A percentile compares a stretch with the other conserved stretches of the same genome.
These are phyloP conservation scores for Oscheius onirici DNA, from an alignment of 2,888 invertebrate genomes.

Conservation along the genomic window DNA sequence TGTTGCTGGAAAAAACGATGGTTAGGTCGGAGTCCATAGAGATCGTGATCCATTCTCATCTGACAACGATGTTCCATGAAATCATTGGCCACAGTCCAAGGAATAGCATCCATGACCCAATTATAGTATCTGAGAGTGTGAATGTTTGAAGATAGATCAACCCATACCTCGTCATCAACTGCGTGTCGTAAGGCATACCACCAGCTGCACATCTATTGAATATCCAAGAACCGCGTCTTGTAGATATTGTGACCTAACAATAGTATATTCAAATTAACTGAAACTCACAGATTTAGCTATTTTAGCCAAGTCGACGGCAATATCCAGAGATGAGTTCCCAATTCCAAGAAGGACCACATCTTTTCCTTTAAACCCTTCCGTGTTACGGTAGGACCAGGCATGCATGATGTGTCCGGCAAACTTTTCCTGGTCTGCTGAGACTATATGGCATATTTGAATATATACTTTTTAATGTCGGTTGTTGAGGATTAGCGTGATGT, in stretches of 20 bases:
- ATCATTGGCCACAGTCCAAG: conserved; percentile 67
- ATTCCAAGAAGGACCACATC: conserved; percentile 74
- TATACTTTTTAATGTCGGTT: conserved; percentile 71
- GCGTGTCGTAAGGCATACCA: conserved; percentile 66
- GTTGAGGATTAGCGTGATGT: conserved; percentile 73
- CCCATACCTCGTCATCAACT: conserved; percentile 48
- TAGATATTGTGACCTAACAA: conserved; percentile 73
- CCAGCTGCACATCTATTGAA: conserved; percentile 70
- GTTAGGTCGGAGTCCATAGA: conserved; percentile 67
- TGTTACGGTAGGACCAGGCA: conserved; percentile 67
- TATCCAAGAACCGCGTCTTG: conserved; percentile 73
- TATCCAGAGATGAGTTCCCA: conserved; percentile 75
- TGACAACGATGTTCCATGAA: conserved; percentile 67
- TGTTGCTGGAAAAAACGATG: conserved; percentile 71
- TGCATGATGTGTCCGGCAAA: conserved; percentile 68
- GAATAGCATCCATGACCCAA: conserved; percentile 60
- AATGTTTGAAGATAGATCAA: conserved; percentile 16
- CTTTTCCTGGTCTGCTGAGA: conserved; percentile 69
- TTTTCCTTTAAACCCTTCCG: conserved; percentile 71
- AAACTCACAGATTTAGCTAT: conserved; percentile 60
- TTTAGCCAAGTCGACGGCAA: conserved; percentile 73
- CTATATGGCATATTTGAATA: background rate
- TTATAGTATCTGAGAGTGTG: conserved; percentile 65
- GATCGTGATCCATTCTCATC: conserved; percentile 68
- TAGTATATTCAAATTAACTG: background rate